Base-by-base conservation (phyloP, 2,888 invertebrate genomes). In the Phyto melanocephala region DNA sequence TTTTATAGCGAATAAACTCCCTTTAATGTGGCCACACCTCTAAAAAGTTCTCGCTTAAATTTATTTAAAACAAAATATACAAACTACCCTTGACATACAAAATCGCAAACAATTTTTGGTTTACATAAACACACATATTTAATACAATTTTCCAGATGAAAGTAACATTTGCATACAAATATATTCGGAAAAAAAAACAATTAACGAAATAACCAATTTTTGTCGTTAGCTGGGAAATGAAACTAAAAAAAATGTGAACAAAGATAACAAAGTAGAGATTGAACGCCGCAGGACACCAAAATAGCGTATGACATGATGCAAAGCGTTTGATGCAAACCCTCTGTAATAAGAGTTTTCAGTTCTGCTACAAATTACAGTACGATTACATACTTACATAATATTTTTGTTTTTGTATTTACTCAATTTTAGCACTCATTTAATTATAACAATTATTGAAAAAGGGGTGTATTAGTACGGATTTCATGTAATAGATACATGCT, bases 271-370 rank as follows among this genome's bases (percentile, higher is more conserved):
- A 56, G 54, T 45, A 24, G 33, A 82, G 82, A 82, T 82, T 79
- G 75, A 79, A 71, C 82, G 75, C 82, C 71, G 65, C 82, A 79
- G 82, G 82, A 79, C 70, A 79, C 54, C 13, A 37, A 28, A 68
- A 76, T 47, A 20, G 24, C 4, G 28, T 28, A 28, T 45, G 22
- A 42, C 45, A 60, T 40, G 15, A n/a, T 37, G 11, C 24, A 65
- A 79, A 40, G 37, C 50, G 22, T 72, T 79, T 65, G 20, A 63
- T 65, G 50, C 50, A 37, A 65, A 58, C 58, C n/a, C 40, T 24
- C 20, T 7, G 11, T 20, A 28, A 54, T 22, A 68, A 62, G 65
- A 65, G 67, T 15, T 62, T 52, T 65, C 42, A 15, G 40, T 37
- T 28, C 2, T 7, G 33, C 15, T n/a, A 62, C 63, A 65, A 65